These are phyloP conservation scores for Tuta absoluta DNA, from an alignment of 2,888 invertebrate species.

Conservation along the genomic window DNA sequence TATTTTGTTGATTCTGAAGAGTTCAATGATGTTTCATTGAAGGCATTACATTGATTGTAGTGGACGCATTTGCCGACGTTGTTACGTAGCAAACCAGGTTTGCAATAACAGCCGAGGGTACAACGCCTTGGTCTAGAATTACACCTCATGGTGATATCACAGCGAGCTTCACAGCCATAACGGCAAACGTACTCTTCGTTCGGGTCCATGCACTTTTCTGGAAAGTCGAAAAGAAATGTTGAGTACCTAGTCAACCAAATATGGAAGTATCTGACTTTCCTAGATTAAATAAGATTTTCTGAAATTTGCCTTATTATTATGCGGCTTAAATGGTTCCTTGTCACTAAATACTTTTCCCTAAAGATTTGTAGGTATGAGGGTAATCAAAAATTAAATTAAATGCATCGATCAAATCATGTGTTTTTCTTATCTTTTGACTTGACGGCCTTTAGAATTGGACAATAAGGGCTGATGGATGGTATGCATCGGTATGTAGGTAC, in stretches of 20 bases:
- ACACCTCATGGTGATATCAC: slow-evolving; percentile 42
- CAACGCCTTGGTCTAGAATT: slow-evolving; percentile 48
- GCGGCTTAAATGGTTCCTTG: too few relatives aligned
- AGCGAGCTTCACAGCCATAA: slow-evolving; percentile 60
- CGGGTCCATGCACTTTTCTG: slow-evolving; percentile 54
- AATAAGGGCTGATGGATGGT: slow-evolving; percentile 38
- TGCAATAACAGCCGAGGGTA: slow-evolving; percentile 59
- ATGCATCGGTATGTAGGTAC: background rate
- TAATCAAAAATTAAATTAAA: too few relatives aligned
- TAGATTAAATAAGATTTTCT: too few relatives aligned
- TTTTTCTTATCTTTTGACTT: background rate
- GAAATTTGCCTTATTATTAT: too few relatives aligned
- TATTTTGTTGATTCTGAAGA: background rate
- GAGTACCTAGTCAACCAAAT: too few relatives aligned
- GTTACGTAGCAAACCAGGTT: slow-evolving; percentile 49
- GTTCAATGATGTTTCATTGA: background rate
- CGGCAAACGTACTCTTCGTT: slow-evolving; percentile 62
- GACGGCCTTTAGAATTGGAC: background rate
- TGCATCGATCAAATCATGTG: too few relatives aligned
- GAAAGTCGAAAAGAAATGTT: slow-evolving; percentile 28
- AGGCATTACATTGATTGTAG: slow-evolving; percentile 36
- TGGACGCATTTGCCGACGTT: slow-evolving; percentile 42
- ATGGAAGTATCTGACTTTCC: too few relatives aligned
- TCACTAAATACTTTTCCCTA: too few relatives aligned
- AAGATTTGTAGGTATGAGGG: too few relatives aligned